Conservation (phyloP, 2,888 invertebrate species). For the Lepidonotus clava region DNA sequence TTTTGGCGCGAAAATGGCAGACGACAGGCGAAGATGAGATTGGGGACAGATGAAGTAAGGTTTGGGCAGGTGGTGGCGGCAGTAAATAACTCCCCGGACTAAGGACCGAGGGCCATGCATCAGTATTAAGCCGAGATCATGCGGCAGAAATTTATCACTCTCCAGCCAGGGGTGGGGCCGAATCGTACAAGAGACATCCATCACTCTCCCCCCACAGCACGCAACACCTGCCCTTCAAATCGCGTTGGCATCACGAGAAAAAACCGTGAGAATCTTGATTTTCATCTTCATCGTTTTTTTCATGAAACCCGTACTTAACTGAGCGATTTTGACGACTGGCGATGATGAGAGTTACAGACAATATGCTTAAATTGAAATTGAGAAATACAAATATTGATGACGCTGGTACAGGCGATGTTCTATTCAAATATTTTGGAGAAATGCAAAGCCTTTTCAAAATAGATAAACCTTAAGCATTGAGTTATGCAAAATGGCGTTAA, state of each 20-base stretch:
- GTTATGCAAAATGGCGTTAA: too few species aligned
- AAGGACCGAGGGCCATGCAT: not conserved
- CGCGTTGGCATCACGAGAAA: not conserved
- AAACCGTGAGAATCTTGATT: too few species aligned
- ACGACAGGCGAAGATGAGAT: not conserved
- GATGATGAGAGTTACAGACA: too few species aligned
- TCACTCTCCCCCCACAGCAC: not conserved
- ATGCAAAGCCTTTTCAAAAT: too few species aligned
- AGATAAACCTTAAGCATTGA: too few species aligned
- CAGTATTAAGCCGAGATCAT: not conserved
- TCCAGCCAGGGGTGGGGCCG: not conserved
- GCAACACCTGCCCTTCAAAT: not conserved
- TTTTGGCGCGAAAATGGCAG: slow-evolving; percentile 13
- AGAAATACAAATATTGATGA: too few species aligned
- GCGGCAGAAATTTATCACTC: not conserved
- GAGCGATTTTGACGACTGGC: too few species aligned
- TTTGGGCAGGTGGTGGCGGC: not conserved
- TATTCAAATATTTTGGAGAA: too few species aligned
- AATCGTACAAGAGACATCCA: not conserved
- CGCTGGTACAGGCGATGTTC: too few species aligned
- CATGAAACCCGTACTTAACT: too few species aligned
- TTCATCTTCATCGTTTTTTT: too few species aligned
- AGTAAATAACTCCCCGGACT: not conserved
- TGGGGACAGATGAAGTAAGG: not conserved
- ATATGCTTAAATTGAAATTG: too few species aligned